Evolutionary conservation across 2,888 invertebrate genomes (phyloP).

Genomic region (Amorpha juglandis): DNA sequence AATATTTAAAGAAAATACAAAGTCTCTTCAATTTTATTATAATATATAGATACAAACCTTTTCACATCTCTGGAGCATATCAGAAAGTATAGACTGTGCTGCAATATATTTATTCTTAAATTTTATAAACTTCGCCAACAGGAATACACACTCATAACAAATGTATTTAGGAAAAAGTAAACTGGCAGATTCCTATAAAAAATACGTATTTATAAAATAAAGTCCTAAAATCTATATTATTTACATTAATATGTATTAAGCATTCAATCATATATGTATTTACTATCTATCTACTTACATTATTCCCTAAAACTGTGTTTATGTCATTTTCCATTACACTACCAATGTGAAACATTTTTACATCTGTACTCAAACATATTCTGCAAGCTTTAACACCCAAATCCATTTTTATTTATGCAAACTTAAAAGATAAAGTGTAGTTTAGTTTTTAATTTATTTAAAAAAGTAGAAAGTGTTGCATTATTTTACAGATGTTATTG

Average conservation of each 20-base stretch:
- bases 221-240: too few species aligned
- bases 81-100: background rate
- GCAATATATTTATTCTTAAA: conserved; percentile 10
- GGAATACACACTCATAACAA: conserved; percentile 11
- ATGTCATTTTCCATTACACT: conserved; percentile 14
- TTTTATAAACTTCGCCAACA: conserved; percentile 8
- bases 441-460: too few species aligned
- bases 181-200: background rate
- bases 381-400: conserved; percentile 8
- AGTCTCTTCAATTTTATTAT: too few species aligned
- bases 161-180: background rate
- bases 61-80: background rate
- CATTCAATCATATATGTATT: too few species aligned
- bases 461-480: too few species aligned
- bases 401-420: background rate
- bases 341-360: conserved; percentile 14
- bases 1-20: too few species aligned
- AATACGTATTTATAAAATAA: background rate
- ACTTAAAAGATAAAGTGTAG: background rate
- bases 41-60: conserved; percentile 5
- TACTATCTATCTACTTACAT: conserved; percentile 6
- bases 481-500: too few species aligned
- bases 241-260: background rate
- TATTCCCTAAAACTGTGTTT: background rate
- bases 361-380: conserved; percentile 15